Evolutionary conservation across 2,888 invertebrate species (phyloP).

Genomic region (Orthonychiurus folsomi): DNA sequence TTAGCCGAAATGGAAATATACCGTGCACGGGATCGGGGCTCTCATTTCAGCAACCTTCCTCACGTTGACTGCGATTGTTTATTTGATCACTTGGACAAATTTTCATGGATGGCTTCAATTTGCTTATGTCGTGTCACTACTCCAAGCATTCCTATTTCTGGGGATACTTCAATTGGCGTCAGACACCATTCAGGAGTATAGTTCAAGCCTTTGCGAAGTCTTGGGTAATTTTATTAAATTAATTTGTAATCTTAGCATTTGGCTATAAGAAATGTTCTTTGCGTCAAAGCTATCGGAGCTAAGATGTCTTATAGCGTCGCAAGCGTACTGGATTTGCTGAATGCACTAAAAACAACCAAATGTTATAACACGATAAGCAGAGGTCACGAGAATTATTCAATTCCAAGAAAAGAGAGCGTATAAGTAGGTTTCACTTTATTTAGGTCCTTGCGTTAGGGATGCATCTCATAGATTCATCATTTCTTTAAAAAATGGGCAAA

Average conservation of each 20-base stretch:
- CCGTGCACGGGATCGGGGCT: slow-evolving; percentile 64
- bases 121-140: slow-evolving; percentile 35
- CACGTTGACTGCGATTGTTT: slow-evolving; percentile 54
- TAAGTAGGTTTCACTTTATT: too few species aligned
- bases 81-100: slow-evolving; percentile 39
- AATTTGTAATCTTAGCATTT: too few species aligned
- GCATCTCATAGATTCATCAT: too few species aligned
- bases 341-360: not conserved
- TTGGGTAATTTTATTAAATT: slow-evolving; percentile 27
- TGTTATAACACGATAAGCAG: too few species aligned
- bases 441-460: too few species aligned
- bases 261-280: not conserved
- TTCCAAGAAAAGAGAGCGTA: too few species aligned
- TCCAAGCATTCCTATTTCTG: slow-evolving; percentile 34
- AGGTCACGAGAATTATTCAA: too few species aligned
- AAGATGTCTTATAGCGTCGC: too few species aligned
- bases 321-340: not conserved
- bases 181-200: slow-evolving; percentile 27
- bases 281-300: too few species aligned
- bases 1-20: slow-evolving; percentile 47
- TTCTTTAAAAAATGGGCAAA: too few species aligned
- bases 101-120: slow-evolving; percentile 40
- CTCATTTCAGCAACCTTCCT: slow-evolving; percentile 72
- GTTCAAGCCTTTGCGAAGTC: slow-evolving; percentile 32
- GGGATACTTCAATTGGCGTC: slow-evolving; percentile 33